Evolutionary conservation across 2,797 vertebrate genomes (phyloP).

Genomic region (Chaenodraco wilsoni): DNA sequence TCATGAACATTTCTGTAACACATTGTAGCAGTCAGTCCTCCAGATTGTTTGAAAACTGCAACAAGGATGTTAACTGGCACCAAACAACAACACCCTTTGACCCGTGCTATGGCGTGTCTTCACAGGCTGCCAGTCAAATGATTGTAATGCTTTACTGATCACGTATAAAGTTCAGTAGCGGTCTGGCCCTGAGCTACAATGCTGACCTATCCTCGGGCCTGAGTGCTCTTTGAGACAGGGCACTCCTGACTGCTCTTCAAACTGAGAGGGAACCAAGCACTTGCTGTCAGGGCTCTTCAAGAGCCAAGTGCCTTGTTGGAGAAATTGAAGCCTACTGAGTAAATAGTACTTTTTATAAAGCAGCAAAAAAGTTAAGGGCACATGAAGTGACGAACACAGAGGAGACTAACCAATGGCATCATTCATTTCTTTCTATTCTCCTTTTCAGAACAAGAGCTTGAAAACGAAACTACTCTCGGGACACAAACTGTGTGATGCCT

Average conservation of each 20-base stretch:
- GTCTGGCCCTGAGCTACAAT: slow-evolving; percentile 28
- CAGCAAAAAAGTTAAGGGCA: slow-evolving; percentile 10
- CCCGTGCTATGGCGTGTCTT: slow-evolving; percentile 9
- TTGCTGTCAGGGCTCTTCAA: slow-evolving; percentile 31
- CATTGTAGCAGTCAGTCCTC: neutral
- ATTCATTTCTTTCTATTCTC: slow-evolving; percentile 17
- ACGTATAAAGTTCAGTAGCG: slow-evolving; percentile 38
- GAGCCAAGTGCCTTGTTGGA: slow-evolving; percentile 25
- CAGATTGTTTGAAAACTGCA: slow-evolving; percentile 24
- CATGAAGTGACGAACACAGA: neutral
- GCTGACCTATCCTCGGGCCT: slow-evolving; percentile 47
- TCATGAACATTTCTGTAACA: neutral
- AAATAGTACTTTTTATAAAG: slow-evolving; percentile 24
- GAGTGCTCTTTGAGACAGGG: slow-evolving; percentile 36
- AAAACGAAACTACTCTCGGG: slow-evolving; percentile 97
- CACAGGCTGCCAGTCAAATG: slow-evolving; percentile 30
- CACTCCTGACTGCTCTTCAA: slow-evolving; percentile 47
- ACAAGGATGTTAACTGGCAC: slow-evolving; percentile 9
- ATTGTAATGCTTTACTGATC: slow-evolving; percentile 43
- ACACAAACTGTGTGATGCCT: slow-evolving; percentile 94
- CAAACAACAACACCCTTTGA: neutral
- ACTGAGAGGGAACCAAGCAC: slow-evolving; percentile 36
- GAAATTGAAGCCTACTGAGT: slow-evolving; percentile 26
- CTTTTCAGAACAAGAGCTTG: slow-evolving; percentile 96
- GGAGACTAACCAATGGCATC: slow-evolving; percentile 24